phyloP scores from a whole-genome alignment of 2,888 invertebrate genomes.

The Leptogaster cylindrica region DNA sequence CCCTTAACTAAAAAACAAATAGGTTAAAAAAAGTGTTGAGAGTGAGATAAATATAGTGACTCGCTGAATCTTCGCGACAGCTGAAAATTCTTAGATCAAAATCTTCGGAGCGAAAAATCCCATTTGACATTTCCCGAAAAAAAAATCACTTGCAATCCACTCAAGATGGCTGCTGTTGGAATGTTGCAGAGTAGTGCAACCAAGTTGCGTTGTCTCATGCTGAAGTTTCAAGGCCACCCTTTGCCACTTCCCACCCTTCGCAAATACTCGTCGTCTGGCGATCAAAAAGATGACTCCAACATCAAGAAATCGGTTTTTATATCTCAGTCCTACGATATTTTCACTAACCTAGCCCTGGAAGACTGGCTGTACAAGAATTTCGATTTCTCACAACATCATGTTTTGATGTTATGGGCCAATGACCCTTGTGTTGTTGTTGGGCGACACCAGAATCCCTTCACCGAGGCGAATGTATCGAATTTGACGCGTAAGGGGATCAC shows the following conservation, averaged over 20 bases:
- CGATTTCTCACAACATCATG: conserved; percentile 81
- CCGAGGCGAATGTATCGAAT: conserved; percentile 81
- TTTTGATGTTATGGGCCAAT: conserved; percentile 92
- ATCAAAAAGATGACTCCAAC: conserved; percentile 56
- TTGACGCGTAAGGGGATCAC: conserved; percentile 72
- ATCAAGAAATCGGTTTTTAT: conserved; percentile 87
- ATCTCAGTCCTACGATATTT: conserved; percentile 90
- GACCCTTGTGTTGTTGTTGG: conserved; percentile 95
- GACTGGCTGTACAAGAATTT: conserved; percentile 93
- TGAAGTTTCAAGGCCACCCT: too few relatives aligned
- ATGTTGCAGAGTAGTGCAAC: conserved; percentile 35
- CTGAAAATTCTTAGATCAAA: not conserved
- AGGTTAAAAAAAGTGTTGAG: conserved; percentile 18
- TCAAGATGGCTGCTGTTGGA: conserved; percentile 44
- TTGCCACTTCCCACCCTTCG: not conserved
- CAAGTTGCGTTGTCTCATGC: conserved; percentile 18
- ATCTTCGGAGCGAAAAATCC: not conserved
- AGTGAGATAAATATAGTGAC: conserved; percentile 27
- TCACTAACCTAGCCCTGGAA: conserved; percentile 92
- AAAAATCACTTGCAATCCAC: not conserved
- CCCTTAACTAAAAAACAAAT: conserved; percentile 13
- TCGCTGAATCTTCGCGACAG: not conserved
- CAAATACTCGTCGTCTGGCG: conserved; percentile 55
- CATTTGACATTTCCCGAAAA: not conserved
- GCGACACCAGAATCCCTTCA: conserved; percentile 95